Evolutionary conservation across 2,888 invertebrate species (phyloP).

Genomic region (Hemistola chrysoprasaria): DNA sequence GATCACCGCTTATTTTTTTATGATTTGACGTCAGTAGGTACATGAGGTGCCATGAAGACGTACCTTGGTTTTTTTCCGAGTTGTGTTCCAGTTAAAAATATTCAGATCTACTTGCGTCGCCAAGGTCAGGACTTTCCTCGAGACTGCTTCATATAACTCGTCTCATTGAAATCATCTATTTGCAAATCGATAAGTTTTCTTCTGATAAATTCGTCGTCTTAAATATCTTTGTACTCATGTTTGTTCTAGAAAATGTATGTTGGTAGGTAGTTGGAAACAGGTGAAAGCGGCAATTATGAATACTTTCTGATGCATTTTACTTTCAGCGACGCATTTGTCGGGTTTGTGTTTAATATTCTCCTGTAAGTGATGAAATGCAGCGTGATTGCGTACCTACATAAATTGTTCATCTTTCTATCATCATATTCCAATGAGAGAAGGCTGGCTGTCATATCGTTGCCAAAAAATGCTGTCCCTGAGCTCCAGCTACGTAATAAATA

Average conservation of each 20-base stretch:
- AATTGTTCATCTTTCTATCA: no score
- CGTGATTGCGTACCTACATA: no score
- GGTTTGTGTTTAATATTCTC: slow-evolving; percentile 1
- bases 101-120: slow-evolving; percentile 14
- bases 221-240: no score
- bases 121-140: slow-evolving; percentile 21
- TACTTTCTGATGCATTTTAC: not conserved
- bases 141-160: not conserved
- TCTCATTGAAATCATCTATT: slow-evolving; percentile 1
- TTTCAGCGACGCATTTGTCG: slow-evolving; percentile 3
- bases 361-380: not conserved
- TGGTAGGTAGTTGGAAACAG: no score
- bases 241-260: no score
- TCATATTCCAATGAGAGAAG: no score
- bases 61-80: no score
- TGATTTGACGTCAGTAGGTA: slow-evolving; percentile 24
- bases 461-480: slow-evolving; percentile 34
- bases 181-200: not conserved
- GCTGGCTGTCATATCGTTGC: slow-evolving; percentile 35
- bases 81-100: slow-evolving; percentile 23
- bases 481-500: slow-evolving; percentile 3
- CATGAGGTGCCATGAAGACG: slow-evolving; percentile 9
- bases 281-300: slow-evolving; percentile 2
- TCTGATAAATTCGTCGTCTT: no score
- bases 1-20: slow-evolving; percentile 19